A percentile compares a stretch with the other conserved stretches of the same genome.
Evolutionary conservation across 2,113 vertebrate species (phyloP).

Genomic region (Thalassoma bifasciatum): DNA sequence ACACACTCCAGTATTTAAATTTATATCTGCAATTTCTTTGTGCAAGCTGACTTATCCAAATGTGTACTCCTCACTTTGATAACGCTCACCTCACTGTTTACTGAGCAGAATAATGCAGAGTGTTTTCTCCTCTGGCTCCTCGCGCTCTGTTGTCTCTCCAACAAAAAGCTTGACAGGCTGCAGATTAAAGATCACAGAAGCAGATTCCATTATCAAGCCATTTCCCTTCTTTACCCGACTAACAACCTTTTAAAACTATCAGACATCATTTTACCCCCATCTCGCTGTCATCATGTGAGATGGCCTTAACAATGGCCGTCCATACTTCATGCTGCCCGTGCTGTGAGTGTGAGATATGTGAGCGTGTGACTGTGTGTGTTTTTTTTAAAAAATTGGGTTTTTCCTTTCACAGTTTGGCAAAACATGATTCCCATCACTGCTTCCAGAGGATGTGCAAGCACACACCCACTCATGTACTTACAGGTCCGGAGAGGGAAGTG

Average conservation of each 20-base stretch:
- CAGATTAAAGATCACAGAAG: slow-evolving; percentile 42
- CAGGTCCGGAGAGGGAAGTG: neutral
- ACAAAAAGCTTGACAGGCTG: slow-evolving; percentile 18
- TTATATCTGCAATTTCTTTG: slow-evolving; percentile 12
- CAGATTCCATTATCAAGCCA: slow-evolving; percentile 58
- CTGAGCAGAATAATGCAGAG: slow-evolving; percentile 18
- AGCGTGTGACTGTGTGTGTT: neutral
- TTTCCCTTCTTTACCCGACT: slow-evolving; percentile 46
- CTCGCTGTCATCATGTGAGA: slow-evolving; percentile 22
- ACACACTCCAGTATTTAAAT: slow-evolving; percentile 1
- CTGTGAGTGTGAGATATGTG: neutral
- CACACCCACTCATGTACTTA: neutral
- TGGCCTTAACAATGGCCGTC: slow-evolving; percentile 26
- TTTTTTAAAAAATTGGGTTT: slow-evolving; percentile 24
- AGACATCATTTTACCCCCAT: slow-evolving; percentile 44
- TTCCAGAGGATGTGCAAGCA: slow-evolving; percentile 2
- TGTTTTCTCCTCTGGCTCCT: neutral
- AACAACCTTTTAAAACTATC: slow-evolving; percentile 59
- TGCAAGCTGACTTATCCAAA: slow-evolving; percentile 27
- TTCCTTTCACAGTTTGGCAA: slow-evolving; percentile 14
- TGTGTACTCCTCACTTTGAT: slow-evolving; percentile 20
- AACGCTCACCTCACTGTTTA: slow-evolving; percentile 36
- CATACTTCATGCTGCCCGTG: neutral
- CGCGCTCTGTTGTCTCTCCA: neutral
- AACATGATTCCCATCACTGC: slow-evolving; percentile 37